Evolutionary conservation across 2,888 invertebrate species (phyloP).

Genomic region (Cepaea hortensis): DNA sequence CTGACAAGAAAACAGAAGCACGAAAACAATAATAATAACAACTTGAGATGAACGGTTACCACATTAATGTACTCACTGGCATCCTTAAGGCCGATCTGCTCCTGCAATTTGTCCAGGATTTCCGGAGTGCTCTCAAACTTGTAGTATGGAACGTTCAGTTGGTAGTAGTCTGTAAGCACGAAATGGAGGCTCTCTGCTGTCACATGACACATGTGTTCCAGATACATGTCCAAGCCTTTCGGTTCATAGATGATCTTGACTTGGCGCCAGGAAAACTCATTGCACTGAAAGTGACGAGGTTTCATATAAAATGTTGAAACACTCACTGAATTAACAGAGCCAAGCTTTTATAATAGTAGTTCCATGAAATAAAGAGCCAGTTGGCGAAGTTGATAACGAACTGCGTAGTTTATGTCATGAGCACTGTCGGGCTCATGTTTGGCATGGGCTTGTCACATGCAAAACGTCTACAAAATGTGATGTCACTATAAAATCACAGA

Average conservation of each 20-base stretch:
- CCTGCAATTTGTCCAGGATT: conserved; percentile 4
- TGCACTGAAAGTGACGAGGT: background rate
- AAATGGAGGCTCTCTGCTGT: conserved; percentile 33
- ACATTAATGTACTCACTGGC: conserved; percentile 22
- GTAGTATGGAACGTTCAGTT: conserved; percentile 5
- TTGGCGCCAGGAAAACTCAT: conserved; percentile 7
- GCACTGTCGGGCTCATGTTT: too few species aligned
- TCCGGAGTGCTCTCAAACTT: conserved; percentile 35
- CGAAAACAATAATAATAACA: too few species aligned
- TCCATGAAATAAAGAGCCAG: too few species aligned
- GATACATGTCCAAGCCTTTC: background rate
- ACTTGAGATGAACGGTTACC: background rate
- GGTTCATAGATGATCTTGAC: conserved; percentile 40
- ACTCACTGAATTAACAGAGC: background rate
- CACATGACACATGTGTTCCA: conserved; percentile 31
- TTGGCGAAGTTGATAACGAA: too few species aligned
- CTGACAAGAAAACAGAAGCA: too few species aligned
- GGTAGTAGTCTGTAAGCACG: background rate
- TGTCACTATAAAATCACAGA: too few species aligned
- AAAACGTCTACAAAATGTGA: too few species aligned
- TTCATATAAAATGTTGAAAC: background rate
- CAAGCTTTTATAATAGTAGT: too few species aligned
- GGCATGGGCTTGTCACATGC: too few species aligned
- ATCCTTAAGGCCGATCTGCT: conserved; percentile 28
- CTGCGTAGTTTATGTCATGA: too few species aligned